Percentiles rank a stretch among this genome's conserved stretches.
phyloP scores from a whole-genome alignment of 2,888 invertebrate genomes.

The Xanthorhoe designata region DNA sequence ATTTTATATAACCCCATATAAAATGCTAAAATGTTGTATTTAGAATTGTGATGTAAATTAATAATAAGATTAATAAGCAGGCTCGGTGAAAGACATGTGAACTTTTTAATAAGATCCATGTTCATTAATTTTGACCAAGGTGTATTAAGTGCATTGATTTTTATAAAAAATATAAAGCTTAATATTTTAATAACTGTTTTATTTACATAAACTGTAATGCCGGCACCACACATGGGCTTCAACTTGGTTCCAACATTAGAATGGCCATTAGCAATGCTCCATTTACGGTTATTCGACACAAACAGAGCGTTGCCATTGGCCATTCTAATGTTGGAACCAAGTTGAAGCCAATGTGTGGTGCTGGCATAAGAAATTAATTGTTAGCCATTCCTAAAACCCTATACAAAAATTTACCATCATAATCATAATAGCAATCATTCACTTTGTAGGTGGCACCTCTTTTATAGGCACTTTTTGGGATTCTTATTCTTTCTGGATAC shows the following conservation, averaged over 20 bases:
- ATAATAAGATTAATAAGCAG: conserved; percentile 24
- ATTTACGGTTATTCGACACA: too few relatives aligned
- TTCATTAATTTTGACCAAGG: conserved; percentile 68
- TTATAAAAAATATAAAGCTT: conserved; percentile 79
- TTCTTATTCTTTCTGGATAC: conserved; percentile 88
- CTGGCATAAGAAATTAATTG: conserved; percentile 21
- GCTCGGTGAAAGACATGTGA: conserved; percentile 39
- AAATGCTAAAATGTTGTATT: conserved; percentile 46
- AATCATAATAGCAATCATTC: conserved; percentile 92
- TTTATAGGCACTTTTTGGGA: conserved; percentile 88
- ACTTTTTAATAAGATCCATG: conserved; percentile 50
- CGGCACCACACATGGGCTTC: too few relatives aligned
- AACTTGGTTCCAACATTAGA: too few relatives aligned
- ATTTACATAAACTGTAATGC: conserved; percentile 54
- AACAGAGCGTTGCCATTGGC: too few relatives aligned
- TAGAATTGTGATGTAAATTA: conserved; percentile 37
- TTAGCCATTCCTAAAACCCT: conserved; percentile 89
- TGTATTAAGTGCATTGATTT: conserved; percentile 81
- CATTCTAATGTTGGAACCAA: too few relatives aligned
- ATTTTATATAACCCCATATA: conserved; percentile 38
- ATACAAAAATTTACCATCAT: conserved; percentile 92
- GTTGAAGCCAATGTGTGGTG: too few relatives aligned
- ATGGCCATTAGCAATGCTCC: too few relatives aligned
- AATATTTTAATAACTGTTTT: conserved; percentile 60
- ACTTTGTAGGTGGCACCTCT: conserved; percentile 89